These are phyloP conservation scores for Rhabdophis nuchalis DNA, from an alignment of 2,797 vertebrate genomes.

Conservation along the genomic window DNA sequence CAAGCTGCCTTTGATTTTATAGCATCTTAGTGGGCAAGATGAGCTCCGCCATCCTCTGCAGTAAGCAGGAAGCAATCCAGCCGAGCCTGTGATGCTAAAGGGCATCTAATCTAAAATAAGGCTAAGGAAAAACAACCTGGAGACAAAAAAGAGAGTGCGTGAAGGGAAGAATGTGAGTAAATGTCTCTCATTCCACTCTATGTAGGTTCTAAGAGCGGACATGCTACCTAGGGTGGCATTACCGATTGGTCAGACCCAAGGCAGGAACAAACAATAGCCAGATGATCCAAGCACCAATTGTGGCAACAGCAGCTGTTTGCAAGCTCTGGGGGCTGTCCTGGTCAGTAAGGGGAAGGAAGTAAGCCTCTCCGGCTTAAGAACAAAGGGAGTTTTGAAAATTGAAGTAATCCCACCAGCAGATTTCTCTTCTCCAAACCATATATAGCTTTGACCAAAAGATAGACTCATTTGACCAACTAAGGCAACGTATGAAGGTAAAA, in stretches of 20 bases:
- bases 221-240: background rate
- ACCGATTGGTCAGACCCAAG: background rate
- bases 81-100: background rate
- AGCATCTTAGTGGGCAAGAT: background rate
- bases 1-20: background rate
- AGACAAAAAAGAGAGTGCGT: background rate
- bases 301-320: constrained; percentile 40
- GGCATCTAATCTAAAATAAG: background rate
- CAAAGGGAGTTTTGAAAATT: constrained; percentile 49
- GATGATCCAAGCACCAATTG: constrained; percentile 38
- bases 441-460: background rate
- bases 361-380: constrained; percentile 51
- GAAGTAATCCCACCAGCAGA: constrained; percentile 44
- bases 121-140: background rate
- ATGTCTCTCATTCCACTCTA: background rate
- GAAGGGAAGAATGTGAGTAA: background rate
- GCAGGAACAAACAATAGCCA: background rate
- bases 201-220: background rate
- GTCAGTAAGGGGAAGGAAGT: constrained; percentile 39
- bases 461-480: constrained; percentile 23
- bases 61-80: background rate
- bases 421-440: background rate
- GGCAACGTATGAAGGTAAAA: constrained; percentile 4
- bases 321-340: constrained; percentile 42
- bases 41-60: background rate